These are phyloP conservation scores for Phainopepla nitens DNA, from an alignment of 2,113 vertebrate genomes.

Conservation along the genomic window DNA sequence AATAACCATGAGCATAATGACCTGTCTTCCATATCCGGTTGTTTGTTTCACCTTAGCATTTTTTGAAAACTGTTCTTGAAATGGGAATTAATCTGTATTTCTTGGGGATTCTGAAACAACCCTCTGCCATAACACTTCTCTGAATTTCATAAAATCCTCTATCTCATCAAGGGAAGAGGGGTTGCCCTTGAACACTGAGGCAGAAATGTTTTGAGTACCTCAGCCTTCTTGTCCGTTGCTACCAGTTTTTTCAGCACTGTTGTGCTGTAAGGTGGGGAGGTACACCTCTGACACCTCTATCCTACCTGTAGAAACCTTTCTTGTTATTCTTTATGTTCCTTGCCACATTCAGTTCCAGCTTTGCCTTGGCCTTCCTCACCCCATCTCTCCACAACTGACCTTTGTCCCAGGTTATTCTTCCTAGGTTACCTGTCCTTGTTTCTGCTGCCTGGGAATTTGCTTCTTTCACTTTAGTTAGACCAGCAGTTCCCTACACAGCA, in stretches of 20 bases:
- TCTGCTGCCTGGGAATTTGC: background rate
- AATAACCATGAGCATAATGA: background rate
- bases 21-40: background rate
- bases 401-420: background rate
- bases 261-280: background rate
- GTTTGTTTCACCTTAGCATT: fast-evolving
- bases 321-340: background rate
- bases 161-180: background rate
- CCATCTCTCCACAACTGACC: background rate
- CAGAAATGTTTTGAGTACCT: background rate
- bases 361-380: background rate
- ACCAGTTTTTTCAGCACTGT: background rate
- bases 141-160: background rate
- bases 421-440: background rate
- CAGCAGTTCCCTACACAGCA: background rate
- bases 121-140: background rate
- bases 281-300: background rate
- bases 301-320: background rate
- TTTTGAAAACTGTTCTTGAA: background rate
- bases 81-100: background rate
- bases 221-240: background rate
- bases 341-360: background rate
- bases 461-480: background rate
- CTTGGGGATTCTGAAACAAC: background rate
- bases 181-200: background rate